phyloP scores from a whole-genome alignment of 2,797 vertebrate genomes.

The Melanogrammus aeglefinus region DNA sequence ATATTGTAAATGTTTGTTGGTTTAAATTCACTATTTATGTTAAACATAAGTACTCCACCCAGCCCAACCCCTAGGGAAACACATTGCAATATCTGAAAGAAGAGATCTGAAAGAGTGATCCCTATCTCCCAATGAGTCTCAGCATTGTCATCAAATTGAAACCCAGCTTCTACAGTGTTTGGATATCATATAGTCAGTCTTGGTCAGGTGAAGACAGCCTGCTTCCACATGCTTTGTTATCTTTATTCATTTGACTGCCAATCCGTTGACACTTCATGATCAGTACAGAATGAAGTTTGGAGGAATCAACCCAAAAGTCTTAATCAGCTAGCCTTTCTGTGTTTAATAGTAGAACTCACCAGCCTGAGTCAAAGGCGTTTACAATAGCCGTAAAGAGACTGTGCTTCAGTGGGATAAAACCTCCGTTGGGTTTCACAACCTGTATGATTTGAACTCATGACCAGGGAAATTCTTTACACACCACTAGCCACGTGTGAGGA shows the following conservation, averaged over 20 bases:
- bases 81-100: conserved; percentile 14
- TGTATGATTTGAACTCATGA: conserved; percentile 7
- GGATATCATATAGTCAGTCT: conserved; percentile 27
- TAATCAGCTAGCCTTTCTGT: background rate
- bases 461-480: background rate
- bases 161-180: conserved; percentile 59
- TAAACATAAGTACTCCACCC: background rate
- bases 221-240: conserved; percentile 9
- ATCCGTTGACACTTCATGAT: conserved; percentile 20
- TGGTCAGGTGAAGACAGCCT: conserved; percentile 35
- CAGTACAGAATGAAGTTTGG: conserved; percentile 12
- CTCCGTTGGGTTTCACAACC: background rate
- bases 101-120: conserved; percentile 17
- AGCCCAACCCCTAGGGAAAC: conserved; percentile 15
- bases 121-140: conserved; percentile 26
- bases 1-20: background rate
- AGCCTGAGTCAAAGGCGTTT: background rate
- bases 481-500: conserved; percentile 12
- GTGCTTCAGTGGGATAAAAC: background rate
- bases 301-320: background rate
- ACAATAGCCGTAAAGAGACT: background rate
- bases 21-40: background rate
- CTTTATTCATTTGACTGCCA: conserved; percentile 15
- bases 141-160: conserved; percentile 20
- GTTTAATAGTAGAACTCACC: background rate